phyloP scores from a whole-genome alignment of 2,797 vertebrate genomes.

The Sebastes jordani region DNA sequence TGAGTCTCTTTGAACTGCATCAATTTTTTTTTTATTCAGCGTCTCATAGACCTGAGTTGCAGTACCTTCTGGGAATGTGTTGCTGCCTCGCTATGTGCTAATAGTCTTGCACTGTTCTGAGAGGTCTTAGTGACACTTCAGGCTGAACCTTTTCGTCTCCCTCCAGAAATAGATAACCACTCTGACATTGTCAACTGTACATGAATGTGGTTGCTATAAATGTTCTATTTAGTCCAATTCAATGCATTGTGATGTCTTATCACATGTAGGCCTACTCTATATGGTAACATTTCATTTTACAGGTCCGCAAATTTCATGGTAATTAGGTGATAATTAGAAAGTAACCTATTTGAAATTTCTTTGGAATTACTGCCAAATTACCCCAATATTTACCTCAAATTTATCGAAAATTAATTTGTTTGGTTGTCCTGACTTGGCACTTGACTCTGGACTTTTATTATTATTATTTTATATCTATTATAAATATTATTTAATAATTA shows the following conservation, averaged over 20 bases:
- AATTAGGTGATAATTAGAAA: too few species aligned
- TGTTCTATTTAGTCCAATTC: background rate
- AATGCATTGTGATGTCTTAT: background rate
- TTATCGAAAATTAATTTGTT: accelerated
- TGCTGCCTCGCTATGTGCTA: constrained; percentile 42
- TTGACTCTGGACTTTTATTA: too few species aligned
- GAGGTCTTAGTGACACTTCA: constrained; percentile 40
- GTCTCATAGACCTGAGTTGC: background rate
- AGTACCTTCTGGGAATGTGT: constrained; percentile 28
- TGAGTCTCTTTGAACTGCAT: background rate
- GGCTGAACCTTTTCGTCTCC: background rate
- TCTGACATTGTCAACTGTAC: background rate
- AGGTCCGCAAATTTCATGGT: accelerated
- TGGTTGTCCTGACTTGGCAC: too few species aligned
- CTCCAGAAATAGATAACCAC: constrained; percentile 11
- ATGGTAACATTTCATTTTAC: too few species aligned
- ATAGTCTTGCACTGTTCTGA: constrained; percentile 40
- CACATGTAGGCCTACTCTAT: background rate
- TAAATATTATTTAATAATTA: too few species aligned
- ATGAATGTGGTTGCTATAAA: background rate
- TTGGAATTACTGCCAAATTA: too few species aligned
- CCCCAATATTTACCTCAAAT: too few species aligned
- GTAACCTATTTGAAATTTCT: too few species aligned
- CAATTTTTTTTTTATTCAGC: background rate
- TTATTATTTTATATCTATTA: too few species aligned